phyloP scores from a whole-genome alignment of 2,113 vertebrate species.

The Lophochroa leadbeateri region DNA sequence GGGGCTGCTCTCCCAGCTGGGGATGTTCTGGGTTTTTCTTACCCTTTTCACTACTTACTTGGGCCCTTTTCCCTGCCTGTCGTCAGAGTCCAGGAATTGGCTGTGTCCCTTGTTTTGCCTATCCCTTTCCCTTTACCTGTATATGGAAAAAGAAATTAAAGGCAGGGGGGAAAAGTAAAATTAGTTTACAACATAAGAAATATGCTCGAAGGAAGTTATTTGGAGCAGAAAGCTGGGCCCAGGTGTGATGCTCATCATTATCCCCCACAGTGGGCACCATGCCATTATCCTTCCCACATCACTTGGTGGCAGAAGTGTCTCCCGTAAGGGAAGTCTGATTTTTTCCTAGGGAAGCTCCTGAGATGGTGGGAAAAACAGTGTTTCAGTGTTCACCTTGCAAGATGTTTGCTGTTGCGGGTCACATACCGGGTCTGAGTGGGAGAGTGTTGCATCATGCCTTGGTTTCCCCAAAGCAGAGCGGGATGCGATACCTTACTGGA shows the following conservation, averaged over 20 bases:
- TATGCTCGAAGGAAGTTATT: neutral
- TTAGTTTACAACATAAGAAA: neutral
- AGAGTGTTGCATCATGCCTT: neutral
- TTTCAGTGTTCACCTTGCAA: neutral
- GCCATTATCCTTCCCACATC: neutral
- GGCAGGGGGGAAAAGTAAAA: no score
- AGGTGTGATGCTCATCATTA: rapidly evolving
- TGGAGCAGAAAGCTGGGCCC: neutral
- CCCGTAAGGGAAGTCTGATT: neutral
- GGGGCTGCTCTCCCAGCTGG: neutral
- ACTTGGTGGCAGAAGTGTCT: neutral
- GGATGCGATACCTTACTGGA: rapidly evolving
- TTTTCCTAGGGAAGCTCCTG: neutral
- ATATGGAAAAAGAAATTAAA: neutral
- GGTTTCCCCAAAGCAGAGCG: neutral
- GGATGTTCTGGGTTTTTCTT: neutral
- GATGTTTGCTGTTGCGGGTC: neutral
- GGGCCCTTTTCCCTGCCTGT: neutral
- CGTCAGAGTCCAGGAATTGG: neutral
- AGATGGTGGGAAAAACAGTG: rapidly evolving
- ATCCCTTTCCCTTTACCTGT: neutral
- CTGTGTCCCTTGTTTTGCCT: neutral
- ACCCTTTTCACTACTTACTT: neutral
- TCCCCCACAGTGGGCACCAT: neutral
- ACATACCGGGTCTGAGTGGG: rapidly evolving